Evolutionary conservation across 2,888 invertebrate genomes (phyloP).

Genomic region (Lottia gigantea): DNA sequence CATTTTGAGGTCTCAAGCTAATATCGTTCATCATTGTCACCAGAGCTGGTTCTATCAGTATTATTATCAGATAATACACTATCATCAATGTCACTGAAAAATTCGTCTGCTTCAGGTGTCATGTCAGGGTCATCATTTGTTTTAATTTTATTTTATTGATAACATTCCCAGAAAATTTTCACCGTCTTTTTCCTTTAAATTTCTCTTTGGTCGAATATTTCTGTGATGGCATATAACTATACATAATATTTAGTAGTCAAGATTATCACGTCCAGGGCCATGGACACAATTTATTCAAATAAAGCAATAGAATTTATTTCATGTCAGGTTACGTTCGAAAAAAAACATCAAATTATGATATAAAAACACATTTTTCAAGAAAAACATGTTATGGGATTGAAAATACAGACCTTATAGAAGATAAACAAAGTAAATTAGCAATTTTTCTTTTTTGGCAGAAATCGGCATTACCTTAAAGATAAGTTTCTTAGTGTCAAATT

Average conservation of each 20-base stretch:
- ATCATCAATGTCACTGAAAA: not conserved
- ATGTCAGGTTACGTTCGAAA: too few relatives aligned
- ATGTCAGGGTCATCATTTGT: not conserved
- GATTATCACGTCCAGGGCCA: not conserved
- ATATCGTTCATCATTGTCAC: too few relatives aligned
- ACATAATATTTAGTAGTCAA: not conserved
- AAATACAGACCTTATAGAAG: not conserved
- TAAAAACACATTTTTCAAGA: not conserved
- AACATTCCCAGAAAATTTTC: not conserved
- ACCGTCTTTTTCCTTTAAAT: not conserved
- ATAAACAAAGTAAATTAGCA: not conserved
- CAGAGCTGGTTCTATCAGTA: too few relatives aligned
- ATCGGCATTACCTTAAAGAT: too few relatives aligned
- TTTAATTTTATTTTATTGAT: not conserved
- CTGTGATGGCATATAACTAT: not conserved
- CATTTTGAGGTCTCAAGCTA: not conserved
- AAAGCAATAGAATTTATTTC: too few relatives aligned
- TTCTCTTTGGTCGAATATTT: not conserved
- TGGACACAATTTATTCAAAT: too few relatives aligned
- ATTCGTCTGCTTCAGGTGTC: not conserved
- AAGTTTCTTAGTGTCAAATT: too few relatives aligned
- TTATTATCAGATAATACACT: not conserved
- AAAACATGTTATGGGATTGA: not conserved
- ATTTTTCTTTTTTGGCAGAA: not conserved
- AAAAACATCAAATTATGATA: too few relatives aligned